Conservation (phyloP, 2,797 vertebrate genomes). For the Lates japonicus region DNA sequence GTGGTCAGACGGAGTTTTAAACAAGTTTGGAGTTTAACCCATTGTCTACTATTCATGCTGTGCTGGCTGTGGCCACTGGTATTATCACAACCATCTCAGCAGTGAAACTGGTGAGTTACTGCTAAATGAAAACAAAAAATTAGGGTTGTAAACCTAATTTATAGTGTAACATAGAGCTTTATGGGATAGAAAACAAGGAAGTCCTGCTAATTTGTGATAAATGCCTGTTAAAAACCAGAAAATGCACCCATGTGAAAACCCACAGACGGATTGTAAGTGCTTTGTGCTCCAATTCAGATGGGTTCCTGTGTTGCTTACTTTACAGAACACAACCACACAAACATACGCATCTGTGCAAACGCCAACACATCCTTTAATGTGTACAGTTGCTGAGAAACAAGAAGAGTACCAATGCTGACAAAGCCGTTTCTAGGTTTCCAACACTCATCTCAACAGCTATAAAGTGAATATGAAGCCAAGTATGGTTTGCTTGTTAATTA, state of each 20-base stretch:
- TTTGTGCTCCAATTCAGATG: constrained; percentile 16
- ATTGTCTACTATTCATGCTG: not conserved
- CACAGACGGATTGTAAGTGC: constrained; percentile 18
- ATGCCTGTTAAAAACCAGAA: not conserved
- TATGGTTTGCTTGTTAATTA: constrained; percentile 14
- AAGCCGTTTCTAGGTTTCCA: constrained; percentile 14
- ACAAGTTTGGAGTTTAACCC: constrained; percentile 27
- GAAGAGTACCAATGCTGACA: constrained; percentile 27
- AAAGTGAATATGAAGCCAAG: constrained; percentile 10
- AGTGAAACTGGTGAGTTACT: not conserved
- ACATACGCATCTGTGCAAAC: constrained; percentile 55
- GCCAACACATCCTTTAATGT: constrained; percentile 27
- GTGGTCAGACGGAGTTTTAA: constrained; percentile 49
- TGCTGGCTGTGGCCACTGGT: not conserved
- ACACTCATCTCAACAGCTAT: not conserved
- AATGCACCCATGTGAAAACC: constrained; percentile 3
- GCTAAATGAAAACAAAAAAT: not conserved
- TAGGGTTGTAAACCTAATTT: not conserved
- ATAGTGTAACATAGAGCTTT: not conserved
- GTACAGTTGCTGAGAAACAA: not conserved
- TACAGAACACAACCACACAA: constrained; percentile 36
- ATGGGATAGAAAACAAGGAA: not conserved
- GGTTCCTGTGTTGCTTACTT: constrained; percentile 40
- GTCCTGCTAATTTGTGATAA: not conserved
- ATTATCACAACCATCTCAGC: not conserved